These are phyloP conservation scores for Cantharis rufa DNA, from an alignment of 2,888 invertebrate genomes.

Conservation along the genomic window DNA sequence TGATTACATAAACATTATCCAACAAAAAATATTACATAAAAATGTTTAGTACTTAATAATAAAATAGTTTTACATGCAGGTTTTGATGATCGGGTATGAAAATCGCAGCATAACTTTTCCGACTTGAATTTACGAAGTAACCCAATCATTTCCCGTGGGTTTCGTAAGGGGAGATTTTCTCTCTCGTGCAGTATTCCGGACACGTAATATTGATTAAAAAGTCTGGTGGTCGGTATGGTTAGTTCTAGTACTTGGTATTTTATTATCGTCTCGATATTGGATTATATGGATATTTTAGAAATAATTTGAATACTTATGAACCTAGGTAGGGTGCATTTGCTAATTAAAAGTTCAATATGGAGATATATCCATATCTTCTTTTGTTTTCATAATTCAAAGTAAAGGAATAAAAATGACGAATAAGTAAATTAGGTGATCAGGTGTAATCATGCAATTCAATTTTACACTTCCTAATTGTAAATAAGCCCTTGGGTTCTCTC, in stretches of 20 bases:
- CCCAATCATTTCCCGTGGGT: neutral
- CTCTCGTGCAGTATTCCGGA: neutral
- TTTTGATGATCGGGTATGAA: neutral
- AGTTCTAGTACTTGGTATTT: neutral
- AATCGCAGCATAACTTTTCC: neutral
- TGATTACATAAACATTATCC: too few relatives aligned
- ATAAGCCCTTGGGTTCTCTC: too few relatives aligned
- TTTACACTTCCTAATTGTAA: neutral
- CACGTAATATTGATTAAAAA: neutral
- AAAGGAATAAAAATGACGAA: too few relatives aligned
- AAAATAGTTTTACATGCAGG: too few relatives aligned
- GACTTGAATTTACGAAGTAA: neutral
- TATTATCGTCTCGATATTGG: neutral
- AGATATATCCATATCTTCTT: too few relatives aligned
- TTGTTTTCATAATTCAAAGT: too few relatives aligned
- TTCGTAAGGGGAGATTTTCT: neutral
- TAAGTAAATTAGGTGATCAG: neutral
- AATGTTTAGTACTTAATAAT: too few relatives aligned
- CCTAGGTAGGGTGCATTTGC: neutral
- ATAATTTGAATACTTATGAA: neutral
- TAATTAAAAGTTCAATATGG: neutral
- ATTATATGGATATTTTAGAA: neutral
- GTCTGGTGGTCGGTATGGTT: neutral
- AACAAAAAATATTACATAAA: too few relatives aligned
- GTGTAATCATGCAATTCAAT: neutral